Conservation (phyloP, 2,888 invertebrate genomes). For the Heliothis peltigera region DNA sequence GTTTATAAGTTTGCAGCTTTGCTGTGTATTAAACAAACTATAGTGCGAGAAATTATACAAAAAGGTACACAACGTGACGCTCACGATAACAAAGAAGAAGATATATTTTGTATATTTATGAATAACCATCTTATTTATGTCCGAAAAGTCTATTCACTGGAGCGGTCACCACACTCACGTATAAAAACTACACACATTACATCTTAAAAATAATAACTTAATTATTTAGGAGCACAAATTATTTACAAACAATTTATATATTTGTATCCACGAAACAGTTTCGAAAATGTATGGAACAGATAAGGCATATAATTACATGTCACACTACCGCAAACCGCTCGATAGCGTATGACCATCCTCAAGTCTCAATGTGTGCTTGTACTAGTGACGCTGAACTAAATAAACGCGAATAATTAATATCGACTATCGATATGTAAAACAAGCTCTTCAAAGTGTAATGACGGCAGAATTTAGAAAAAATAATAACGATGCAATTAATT, state of each 20-base stretch:
- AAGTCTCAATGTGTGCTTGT: neutral
- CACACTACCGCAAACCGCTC: neutral
- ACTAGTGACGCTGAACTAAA: neutral
- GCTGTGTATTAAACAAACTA: neutral
- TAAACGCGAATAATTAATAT: neutral
- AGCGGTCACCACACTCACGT: neutral
- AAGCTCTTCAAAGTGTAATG: neutral
- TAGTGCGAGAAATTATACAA: conserved; percentile 5
- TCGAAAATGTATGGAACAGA: neutral
- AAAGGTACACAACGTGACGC: conserved; percentile 2
- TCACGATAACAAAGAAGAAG: neutral
- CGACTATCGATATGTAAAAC: conserved; percentile 1
- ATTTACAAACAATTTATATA: neutral
- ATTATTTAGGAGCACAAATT: neutral
- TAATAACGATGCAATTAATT: too few species aligned
- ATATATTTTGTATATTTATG: conserved; percentile 8
- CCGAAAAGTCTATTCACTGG: neutral
- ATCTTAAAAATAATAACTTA: neutral
- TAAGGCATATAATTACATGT: neutral
- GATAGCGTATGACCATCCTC: neutral
- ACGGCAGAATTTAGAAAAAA: too few species aligned
- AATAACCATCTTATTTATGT: neutral
- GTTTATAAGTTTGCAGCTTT: too few species aligned
- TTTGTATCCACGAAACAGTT: neutral
- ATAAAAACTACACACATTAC: neutral